These are phyloP conservation scores for Origma solitaria DNA, from an alignment of 2,113 vertebrate species.

Conservation along the genomic window DNA sequence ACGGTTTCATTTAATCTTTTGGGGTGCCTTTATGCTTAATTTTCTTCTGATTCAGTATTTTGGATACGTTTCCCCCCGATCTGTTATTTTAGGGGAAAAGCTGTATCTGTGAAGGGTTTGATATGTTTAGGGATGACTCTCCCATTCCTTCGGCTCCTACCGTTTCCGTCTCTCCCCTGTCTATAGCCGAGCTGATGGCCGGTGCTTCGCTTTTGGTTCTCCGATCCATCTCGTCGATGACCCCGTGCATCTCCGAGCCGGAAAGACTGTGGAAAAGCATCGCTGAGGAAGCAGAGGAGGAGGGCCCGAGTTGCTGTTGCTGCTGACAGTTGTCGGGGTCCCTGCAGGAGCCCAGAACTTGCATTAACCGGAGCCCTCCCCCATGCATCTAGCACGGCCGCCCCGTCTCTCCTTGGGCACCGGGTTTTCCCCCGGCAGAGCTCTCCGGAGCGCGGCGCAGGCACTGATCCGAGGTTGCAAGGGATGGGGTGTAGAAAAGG, in stretches of 20 bases:
- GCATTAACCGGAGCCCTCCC: conserved; percentile 79
- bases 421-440: background rate
- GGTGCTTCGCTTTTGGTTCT: conserved; percentile 91
- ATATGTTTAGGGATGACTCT: background rate
- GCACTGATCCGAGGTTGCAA: conserved; percentile 56
- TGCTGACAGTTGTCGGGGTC: conserved; percentile 61
- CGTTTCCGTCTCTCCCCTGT: conserved; percentile 97
- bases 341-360: conserved; percentile 80
- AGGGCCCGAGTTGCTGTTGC: conserved; percentile 48
- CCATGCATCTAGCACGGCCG: conserved; percentile 67
- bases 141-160: conserved; percentile 76
- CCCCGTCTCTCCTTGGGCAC: conserved; percentile 54
- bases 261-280: conserved; percentile 99
- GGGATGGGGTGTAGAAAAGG: conserved; percentile 29
- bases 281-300: conserved; percentile 59
- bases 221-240: conserved; percentile 98
- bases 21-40: background rate
- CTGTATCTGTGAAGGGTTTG: background rate
- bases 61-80: background rate
- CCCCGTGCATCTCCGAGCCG: conserved; percentile 94
- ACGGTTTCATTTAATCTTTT: conserved; percentile 9
- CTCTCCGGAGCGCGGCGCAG: conserved; percentile 28
- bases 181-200: conserved; percentile 96
- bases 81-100: conserved; percentile 1
- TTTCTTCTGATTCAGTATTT: background rate